These are phyloP conservation scores for Melanogrammus aeglefinus DNA, from an alignment of 2,797 vertebrate species.

Conservation along the genomic window DNA sequence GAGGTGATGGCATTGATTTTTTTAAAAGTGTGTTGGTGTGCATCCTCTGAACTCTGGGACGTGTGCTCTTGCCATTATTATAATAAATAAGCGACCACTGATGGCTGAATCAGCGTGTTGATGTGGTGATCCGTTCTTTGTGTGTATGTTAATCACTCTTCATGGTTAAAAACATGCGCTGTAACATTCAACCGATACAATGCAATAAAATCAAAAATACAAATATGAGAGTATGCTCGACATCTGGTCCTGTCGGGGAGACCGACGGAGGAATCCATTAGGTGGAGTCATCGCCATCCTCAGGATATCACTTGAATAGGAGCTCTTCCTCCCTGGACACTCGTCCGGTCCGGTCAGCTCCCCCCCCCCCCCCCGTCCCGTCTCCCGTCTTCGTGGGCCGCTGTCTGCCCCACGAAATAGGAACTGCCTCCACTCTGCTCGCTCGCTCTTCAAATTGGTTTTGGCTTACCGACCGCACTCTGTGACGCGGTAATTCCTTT, in stretches of 20 bases:
- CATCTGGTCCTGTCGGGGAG: background rate
- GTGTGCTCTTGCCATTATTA: slow-evolving; percentile 17
- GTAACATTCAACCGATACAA: background rate
- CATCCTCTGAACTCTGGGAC: slow-evolving; percentile 14
- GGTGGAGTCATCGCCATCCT: slow-evolving; percentile 35
- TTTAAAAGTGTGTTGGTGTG: slow-evolving; percentile 5
- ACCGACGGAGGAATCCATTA: slow-evolving; percentile 29
- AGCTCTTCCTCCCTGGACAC: slow-evolving; percentile 34
- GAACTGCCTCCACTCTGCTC: slow-evolving; percentile 43
- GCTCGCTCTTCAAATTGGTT: slow-evolving; percentile 15
- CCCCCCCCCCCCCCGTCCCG: slow-evolving; percentile 13
- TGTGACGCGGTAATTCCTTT: slow-evolving; percentile 30
- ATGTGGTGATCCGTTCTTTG: background rate
- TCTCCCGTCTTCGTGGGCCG: slow-evolving; percentile 20
- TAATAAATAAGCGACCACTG: background rate
- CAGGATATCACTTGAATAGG: slow-evolving; percentile 40
- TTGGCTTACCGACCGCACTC: slow-evolving; percentile 26
- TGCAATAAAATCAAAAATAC: slow-evolving; percentile 1
- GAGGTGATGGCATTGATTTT: slow-evolving; percentile 18
- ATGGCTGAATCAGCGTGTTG: background rate
- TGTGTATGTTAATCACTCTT: background rate
- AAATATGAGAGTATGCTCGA: slow-evolving; percentile 28
- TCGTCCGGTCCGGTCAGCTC: background rate
- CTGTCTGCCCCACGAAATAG: slow-evolving; percentile 27
- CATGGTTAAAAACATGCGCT: background rate